Evolutionary conservation across 2,113 vertebrate species (phyloP).

Genomic region (Girardinichthys multiradiatus): DNA sequence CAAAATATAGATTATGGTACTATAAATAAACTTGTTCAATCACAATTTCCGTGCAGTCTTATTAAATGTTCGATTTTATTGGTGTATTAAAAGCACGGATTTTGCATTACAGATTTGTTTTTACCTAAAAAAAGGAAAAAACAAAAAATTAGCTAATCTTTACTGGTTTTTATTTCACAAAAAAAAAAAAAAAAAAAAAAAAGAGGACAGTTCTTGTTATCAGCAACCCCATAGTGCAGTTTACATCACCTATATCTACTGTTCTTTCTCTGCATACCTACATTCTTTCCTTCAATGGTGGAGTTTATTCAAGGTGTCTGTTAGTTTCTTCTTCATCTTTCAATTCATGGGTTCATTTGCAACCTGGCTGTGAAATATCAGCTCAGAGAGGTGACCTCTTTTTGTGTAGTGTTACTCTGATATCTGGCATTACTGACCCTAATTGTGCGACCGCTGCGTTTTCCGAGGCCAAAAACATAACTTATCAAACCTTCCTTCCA

Average conservation of each 20-base stretch:
- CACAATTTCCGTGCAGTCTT: too few relatives aligned
- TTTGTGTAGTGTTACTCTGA: too few relatives aligned
- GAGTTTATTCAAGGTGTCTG: slow-evolving; percentile 19
- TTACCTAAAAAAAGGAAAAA: background rate
- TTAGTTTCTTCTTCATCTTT: background rate
- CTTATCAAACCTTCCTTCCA: slow-evolving; percentile 36
- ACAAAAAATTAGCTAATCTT: too few relatives aligned
- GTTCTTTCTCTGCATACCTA: slow-evolving; percentile 11
- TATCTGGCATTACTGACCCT: background rate
- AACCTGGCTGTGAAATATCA: slow-evolving; percentile 8
- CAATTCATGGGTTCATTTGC: slow-evolving; percentile 3
- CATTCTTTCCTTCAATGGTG: slow-evolving; percentile 11
- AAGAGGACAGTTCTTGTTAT: too few relatives aligned
- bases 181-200: too few relatives aligned
- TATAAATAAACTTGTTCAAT: too few relatives aligned
- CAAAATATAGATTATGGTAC: too few relatives aligned
- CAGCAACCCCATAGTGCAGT: too few relatives aligned
- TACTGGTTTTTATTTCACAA: too few relatives aligned
- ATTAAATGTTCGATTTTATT: background rate
- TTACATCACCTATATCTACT: background rate
- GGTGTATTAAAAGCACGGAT: background rate
- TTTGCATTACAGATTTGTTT: background rate
- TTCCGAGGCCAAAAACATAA: slow-evolving; percentile 23
- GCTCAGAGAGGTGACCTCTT: background rate
- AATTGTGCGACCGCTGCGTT: slow-evolving; percentile 6